Conservation (phyloP, 35 echinoderm and acorn worm genomes). For the Anneissia japonica region DNA sequence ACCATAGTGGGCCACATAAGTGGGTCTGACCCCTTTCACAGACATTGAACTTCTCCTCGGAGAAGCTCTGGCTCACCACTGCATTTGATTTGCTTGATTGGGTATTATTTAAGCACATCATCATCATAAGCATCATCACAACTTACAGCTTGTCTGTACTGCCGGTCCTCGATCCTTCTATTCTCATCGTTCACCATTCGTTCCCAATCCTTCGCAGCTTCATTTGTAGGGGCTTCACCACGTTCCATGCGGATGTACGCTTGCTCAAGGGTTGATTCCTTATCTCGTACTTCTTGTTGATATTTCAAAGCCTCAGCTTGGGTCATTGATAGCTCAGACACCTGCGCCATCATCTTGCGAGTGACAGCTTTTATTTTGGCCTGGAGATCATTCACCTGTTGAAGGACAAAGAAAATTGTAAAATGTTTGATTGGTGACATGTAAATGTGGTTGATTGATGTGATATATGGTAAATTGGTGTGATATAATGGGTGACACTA, state of each 20-base stretch:
- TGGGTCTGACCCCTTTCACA: too few species aligned
- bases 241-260: slow-evolving; percentile 91
- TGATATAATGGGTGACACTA: too few species aligned
- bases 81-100: too few species aligned
- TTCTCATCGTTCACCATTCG: slow-evolving; percentile 81
- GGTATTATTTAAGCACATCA: too few species aligned
- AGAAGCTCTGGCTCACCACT: too few species aligned
- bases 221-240: slow-evolving; percentile 83
- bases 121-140: background rate
- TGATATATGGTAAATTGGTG: too few species aligned
- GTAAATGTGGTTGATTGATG: too few species aligned
- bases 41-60: too few species aligned
- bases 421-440: too few species aligned
- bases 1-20: too few species aligned
- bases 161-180: slow-evolving; percentile 36
- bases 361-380: slow-evolving; percentile 88
- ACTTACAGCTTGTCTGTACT: slow-evolving; percentile 61
- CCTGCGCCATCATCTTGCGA: slow-evolving; percentile 93
- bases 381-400: slow-evolving; percentile 90
- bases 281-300: slow-evolving; percentile 59
- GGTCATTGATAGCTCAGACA: slow-evolving; percentile 96
- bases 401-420: background rate
- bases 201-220: slow-evolving; percentile 88
- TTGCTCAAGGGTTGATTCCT: slow-evolving; percentile 79
- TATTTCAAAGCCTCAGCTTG: slow-evolving; percentile 79